phyloP scores from a whole-genome alignment of 2,888 invertebrate species.

The Ypsolopha scabrella region DNA sequence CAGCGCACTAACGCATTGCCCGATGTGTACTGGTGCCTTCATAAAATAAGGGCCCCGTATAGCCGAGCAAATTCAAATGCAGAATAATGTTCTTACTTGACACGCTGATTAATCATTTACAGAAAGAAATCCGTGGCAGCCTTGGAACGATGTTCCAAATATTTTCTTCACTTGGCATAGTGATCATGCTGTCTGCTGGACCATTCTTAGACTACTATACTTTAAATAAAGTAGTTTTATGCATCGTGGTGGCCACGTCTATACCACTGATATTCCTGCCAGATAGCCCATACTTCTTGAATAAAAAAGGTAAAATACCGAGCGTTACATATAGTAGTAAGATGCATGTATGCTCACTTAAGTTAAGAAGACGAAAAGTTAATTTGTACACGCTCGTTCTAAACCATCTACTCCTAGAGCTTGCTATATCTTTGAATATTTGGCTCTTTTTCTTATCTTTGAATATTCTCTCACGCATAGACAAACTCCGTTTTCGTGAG shows the following conservation, averaged over 20 bases:
- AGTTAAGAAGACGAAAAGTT: too few relatives aligned
- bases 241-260: slow-evolving; percentile 18
- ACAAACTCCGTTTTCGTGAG: too few relatives aligned
- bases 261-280: slow-evolving; percentile 38
- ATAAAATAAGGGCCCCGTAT: too few relatives aligned
- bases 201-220: slow-evolving; percentile 35
- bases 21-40: background rate
- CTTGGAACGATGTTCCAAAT: slow-evolving; percentile 43
- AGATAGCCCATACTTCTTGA: slow-evolving; percentile 42
- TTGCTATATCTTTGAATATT: too few relatives aligned
- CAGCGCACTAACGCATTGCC: background rate
- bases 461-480: too few relatives aligned
- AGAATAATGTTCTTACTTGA: background rate
- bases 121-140: slow-evolving; percentile 47
- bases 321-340: too few relatives aligned
- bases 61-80: too few relatives aligned
- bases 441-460: too few relatives aligned
- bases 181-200: slow-evolving; percentile 38
- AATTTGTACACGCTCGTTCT: too few relatives aligned
- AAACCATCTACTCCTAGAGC: too few relatives aligned
- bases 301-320: slow-evolving; percentile 29
- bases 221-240: slow-evolving; percentile 24
- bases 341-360: too few relatives aligned
- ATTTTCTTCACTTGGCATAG: slow-evolving; percentile 35
- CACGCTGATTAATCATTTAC: slow-evolving; percentile 13